phyloP scores from a whole-genome alignment of 2,888 invertebrate species.

The Osedax fenrisi region DNA sequence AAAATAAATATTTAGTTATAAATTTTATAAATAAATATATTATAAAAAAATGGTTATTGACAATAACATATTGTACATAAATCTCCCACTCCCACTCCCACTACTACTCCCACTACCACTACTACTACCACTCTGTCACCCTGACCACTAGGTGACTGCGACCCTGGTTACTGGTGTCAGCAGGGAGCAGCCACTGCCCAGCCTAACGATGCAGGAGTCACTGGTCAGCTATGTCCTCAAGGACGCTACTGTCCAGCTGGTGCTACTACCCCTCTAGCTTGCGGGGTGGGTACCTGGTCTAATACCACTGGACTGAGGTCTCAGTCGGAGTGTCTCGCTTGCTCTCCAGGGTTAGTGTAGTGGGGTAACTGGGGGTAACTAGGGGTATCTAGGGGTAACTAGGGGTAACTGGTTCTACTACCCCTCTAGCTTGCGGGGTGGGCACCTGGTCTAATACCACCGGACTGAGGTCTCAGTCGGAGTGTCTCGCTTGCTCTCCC shows the following conservation, averaged over 20 bases:
- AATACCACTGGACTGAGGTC: constrained; percentile 41
- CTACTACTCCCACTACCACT: too few relatives aligned
- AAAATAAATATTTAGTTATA: too few relatives aligned
- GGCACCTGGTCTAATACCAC: constrained; percentile 44
- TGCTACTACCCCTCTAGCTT: constrained; percentile 40
- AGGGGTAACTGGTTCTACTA: constrained; percentile 39
- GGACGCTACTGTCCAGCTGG: constrained; percentile 43
- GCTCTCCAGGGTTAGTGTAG: constrained; percentile 42
- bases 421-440: constrained; percentile 42
- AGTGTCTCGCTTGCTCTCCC: constrained; percentile 43
- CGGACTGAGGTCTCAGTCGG: constrained; percentile 39
- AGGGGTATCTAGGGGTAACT: too few relatives aligned
- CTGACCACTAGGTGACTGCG: constrained; percentile 40
- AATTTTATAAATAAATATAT: too few relatives aligned
- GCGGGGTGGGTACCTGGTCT: constrained; percentile 45
- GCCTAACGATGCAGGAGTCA: constrained; percentile 43
- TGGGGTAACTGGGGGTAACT: too few relatives aligned
- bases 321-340: constrained; percentile 40
- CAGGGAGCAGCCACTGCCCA: constrained; percentile 41
- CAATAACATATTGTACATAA: too few relatives aligned
- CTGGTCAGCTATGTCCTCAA: constrained; percentile 42
- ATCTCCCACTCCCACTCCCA: too few relatives aligned
- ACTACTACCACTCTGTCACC: too few relatives aligned
- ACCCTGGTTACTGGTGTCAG: constrained; percentile 45
- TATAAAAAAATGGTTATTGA: too few relatives aligned